A percentile compares a stretch with the other conserved stretches of the same genome.
Evolutionary conservation across 2,888 invertebrate species (phyloP).

Genomic region (Xylota sylvarum): DNA sequence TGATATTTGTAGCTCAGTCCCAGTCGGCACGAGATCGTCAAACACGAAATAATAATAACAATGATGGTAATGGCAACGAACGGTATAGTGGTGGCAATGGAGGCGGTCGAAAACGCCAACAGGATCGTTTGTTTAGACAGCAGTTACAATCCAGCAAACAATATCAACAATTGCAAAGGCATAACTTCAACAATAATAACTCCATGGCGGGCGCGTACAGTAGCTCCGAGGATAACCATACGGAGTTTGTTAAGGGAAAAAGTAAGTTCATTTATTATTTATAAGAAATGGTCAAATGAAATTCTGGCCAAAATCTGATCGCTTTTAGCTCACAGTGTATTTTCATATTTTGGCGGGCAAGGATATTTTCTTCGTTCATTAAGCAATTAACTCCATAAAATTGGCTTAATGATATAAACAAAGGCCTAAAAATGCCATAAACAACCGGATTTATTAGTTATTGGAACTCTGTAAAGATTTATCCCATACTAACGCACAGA

Average conservation of each 20-base stretch:
- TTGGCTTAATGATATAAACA: too few species aligned
- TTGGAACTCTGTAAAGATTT: too few species aligned
- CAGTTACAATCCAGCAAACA: conserved; percentile 78
- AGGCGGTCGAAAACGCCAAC: conserved; percentile 66
- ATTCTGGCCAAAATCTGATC: too few species aligned
- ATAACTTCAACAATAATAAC: conserved; percentile 72
- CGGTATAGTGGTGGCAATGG: conserved; percentile 33
- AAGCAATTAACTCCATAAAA: too few species aligned
- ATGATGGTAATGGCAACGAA: conserved; percentile 52
- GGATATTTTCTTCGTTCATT: too few species aligned
- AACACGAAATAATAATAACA: conserved; percentile 79
- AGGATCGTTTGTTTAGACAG: conserved; percentile 60
- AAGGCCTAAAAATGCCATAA: too few species aligned
- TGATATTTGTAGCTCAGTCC: conserved; percentile 80
- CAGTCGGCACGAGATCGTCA: conserved; percentile 79
- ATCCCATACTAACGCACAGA: too few species aligned
- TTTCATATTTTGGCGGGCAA: too few species aligned
- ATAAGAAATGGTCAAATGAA: too few species aligned
- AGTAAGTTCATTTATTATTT: conserved; percentile 86
- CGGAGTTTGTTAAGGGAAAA: conserved; percentile 92
- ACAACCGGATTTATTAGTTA: too few species aligned
- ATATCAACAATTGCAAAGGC: conserved; percentile 64
- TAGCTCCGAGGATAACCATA: conserved; percentile 83
- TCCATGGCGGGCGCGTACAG: conserved; percentile 44
- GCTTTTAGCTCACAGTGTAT: too few species aligned